These are phyloP conservation scores for Elysia crispata DNA, from an alignment of 2,888 invertebrate species.

Conservation along the genomic window DNA sequence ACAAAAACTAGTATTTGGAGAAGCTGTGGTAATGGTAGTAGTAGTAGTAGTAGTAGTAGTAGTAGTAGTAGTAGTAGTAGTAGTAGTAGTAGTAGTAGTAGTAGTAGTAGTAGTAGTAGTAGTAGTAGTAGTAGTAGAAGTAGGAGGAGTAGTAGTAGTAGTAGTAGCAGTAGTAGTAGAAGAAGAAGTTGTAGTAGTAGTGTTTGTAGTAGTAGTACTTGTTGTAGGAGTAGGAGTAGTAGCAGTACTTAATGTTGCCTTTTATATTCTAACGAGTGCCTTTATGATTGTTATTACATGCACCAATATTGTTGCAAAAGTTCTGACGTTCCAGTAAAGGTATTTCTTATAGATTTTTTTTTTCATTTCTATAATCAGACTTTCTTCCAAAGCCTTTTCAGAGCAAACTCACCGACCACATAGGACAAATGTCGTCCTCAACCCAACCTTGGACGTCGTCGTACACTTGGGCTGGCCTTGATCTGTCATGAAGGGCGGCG, in stretches of 20 bases:
- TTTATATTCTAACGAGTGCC: too few species aligned
- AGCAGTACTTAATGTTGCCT: background rate
- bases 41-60: background rate
- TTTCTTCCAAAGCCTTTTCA: background rate
- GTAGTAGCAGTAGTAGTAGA: slow-evolving; percentile 13
- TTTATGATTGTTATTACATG: too few species aligned
- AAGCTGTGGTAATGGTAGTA: background rate
- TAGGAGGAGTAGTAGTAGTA: slow-evolving; percentile 11
- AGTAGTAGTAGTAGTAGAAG: slow-evolving; percentile 16
- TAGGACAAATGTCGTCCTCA: slow-evolving; percentile 48
- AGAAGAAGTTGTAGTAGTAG: slow-evolving; percentile 7
- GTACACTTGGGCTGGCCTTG: slow-evolving; percentile 50
- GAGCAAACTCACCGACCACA: slow-evolving; percentile 53
- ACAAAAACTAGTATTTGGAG: background rate
- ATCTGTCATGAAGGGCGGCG: slow-evolving; percentile 57
- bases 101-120: slow-evolving; percentile 19
- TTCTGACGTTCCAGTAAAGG: too few species aligned
- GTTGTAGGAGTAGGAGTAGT: background rate
- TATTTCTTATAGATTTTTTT: too few species aligned
- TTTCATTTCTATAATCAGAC: background rate
- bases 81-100: slow-evolving; percentile 19
- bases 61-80: slow-evolving; percentile 10
- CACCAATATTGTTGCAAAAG: too few species aligned
- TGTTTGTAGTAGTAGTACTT: background rate
- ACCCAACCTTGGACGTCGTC: slow-evolving; percentile 53